These are phyloP conservation scores for Pristiophorus japonicus DNA, from an alignment of 2,113 vertebrate species.

Conservation along the genomic window DNA sequence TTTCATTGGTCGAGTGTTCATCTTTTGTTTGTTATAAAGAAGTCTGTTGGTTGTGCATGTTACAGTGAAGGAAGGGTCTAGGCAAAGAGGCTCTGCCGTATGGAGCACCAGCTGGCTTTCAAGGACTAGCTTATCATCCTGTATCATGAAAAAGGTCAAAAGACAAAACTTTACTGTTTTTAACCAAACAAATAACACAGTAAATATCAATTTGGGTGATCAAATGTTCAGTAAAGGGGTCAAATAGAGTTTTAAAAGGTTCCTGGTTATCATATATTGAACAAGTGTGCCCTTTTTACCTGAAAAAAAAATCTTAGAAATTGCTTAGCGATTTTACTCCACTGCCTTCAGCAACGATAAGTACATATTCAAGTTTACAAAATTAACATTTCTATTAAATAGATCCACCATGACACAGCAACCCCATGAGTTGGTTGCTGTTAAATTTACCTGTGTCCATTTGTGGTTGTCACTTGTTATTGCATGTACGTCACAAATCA, in stretches of 20 bases:
- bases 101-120: slow-evolving; percentile 94
- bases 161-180: neutral
- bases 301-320: neutral
- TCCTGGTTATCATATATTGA: neutral
- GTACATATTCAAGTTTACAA: neutral
- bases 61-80: slow-evolving; percentile 94
- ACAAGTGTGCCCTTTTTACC: neutral
- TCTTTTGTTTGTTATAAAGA: slow-evolving; percentile 94
- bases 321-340: neutral
- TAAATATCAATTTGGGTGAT: neutral
- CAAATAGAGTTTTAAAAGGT: neutral
- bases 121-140: slow-evolving; percentile 95
- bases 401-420: too few relatives aligned
- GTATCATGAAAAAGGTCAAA: slow-evolving; percentile 26
- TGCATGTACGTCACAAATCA: slow-evolving; percentile 94
- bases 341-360: neutral
- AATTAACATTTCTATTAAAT: slow-evolving; percentile 1
- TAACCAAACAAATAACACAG: neutral
- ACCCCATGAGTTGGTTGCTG: neutral
- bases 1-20: slow-evolving; percentile 94
- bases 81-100: slow-evolving; percentile 90
- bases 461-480: slow-evolving; percentile 98
- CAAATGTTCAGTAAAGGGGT: neutral
- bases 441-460: slow-evolving; percentile 84
- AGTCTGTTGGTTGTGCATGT: slow-evolving; percentile 89